Base-by-base conservation (phyloP, 2,113 vertebrate genomes). In the Psettodes erumei region DNA sequence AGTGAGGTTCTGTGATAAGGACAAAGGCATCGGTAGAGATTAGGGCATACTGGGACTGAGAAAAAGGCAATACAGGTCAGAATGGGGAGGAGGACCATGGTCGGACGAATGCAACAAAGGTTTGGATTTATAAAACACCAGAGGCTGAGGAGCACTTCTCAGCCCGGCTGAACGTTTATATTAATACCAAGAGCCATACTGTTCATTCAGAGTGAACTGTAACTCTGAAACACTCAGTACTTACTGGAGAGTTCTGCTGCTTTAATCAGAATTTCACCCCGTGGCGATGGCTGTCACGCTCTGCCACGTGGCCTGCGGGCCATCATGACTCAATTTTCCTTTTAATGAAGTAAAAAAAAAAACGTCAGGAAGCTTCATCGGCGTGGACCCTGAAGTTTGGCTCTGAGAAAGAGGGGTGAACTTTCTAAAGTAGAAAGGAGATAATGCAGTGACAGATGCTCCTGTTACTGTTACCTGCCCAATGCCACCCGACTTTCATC, bases 21-120 rank as follows among this genome's bases (percentile, higher is more conserved):
- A 81, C 72, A 85, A 91, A 91, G 85, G 87, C 90, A 82, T 85
- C 65, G 5, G 71, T 61, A 50, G 33, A 78, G 65, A 83, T 75
- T 55, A 82, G 74, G 64, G 51, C 54, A 45, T 58, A 59, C 5
- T 12, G 51, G 79, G 64, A 35, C 71, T 45, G 73, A 75, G 59
- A 67, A 47, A 62, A 87, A 87, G 90, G 90, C 86, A 85, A n/a
- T 51, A 61, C 16, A 19, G 63, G 64, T 79, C 73, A 38, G 43
- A 63, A 75, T 11, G n/a, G 56, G 50, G 65, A 37, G 32, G 62
- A 53, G 71, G 3, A 9, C 1, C 21, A 21, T 3, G 30, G 76
- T 47, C 54, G 72, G 70, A 83, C 47, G 15, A 81, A 67, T 68
- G 72, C 56, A 53, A 61, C 51, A 65, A 84, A 88, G 82, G 16